Evolutionary conservation across 1,140 invertebrate genomes (phyloP).

Genomic region (Scaptomyza graminum): DNA sequence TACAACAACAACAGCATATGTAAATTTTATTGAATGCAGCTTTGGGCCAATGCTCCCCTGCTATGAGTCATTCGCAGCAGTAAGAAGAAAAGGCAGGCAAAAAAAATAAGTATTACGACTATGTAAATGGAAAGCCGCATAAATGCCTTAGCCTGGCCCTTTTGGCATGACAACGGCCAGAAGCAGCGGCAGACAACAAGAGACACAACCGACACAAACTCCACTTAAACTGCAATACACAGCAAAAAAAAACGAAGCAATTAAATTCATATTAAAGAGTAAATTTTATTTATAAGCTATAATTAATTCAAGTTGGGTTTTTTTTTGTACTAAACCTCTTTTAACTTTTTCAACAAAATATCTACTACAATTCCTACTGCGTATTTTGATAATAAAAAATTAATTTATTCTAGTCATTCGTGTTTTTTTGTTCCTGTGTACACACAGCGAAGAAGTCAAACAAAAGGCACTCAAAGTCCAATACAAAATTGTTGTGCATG

Average conservation of each 20-base stretch:
- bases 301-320: neutral
- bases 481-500: constrained; percentile 74
- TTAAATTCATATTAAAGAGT: too few species aligned
- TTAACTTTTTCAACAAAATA: neutral
- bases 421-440: neutral
- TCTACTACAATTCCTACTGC: neutral
- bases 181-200: neutral
- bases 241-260: neutral
- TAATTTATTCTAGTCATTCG: neutral
- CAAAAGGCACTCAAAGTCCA: constrained; percentile 66
- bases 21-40: constrained; percentile 33
- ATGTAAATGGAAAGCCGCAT: constrained; percentile 80
- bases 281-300: neutral
- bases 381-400: neutral
- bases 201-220: constrained; percentile 42
- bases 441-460: constrained; percentile 29
- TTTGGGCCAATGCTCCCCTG: constrained; percentile 22
- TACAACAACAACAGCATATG: constrained; percentile 11
- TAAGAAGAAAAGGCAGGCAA: constrained; percentile 6
- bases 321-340: neutral
- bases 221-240: constrained; percentile 19
- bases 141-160: constrained; percentile 56
- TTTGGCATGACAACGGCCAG: constrained; percentile 43
- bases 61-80: constrained; percentile 38
- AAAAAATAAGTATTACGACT: constrained; percentile 62